Evolutionary conservation across 2,888 invertebrate genomes (phyloP).

Genomic region (Chymomyza fuscimana): DNA sequence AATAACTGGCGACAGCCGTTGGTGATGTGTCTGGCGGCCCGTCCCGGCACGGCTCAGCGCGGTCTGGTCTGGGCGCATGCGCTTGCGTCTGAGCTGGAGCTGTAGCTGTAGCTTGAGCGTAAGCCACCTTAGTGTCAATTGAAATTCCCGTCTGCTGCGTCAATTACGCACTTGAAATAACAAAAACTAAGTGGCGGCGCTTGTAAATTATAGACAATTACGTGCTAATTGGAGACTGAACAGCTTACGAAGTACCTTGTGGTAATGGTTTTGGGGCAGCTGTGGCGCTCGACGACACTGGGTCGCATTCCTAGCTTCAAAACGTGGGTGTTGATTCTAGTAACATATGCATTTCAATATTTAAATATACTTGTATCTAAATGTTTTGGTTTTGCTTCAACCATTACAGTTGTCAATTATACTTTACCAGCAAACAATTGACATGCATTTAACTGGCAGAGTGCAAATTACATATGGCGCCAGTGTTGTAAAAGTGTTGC

Average conservation of each 20-base stretch:
- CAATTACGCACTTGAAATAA: slow-evolving; percentile 48
- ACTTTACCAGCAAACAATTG: slow-evolving; percentile 8
- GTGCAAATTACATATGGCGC: slow-evolving; percentile 16
- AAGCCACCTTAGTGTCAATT: slow-evolving; percentile 51
- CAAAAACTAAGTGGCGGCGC: slow-evolving; percentile 19
- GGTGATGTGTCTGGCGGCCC: not conserved
- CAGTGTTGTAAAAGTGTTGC: slow-evolving; percentile 9
- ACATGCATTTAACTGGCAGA: slow-evolving; percentile 12
- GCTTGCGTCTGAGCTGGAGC: slow-evolving; percentile 1
- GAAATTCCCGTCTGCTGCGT: slow-evolving; percentile 54
- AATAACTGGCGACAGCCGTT: slow-evolving; percentile 2
- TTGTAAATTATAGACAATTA: slow-evolving; percentile 59
- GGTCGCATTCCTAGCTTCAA: not conserved
- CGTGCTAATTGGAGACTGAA: slow-evolving; percentile 57
- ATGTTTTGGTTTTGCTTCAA: not conserved
- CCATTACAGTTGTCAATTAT: slow-evolving; percentile 20
- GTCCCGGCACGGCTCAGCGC: not conserved
- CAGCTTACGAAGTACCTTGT: slow-evolving; percentile 8
- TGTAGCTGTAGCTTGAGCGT: no score
- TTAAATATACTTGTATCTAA: no score
- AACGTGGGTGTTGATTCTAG: not conserved
- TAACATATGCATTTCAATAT: not conserved
- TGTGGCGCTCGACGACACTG: not conserved
- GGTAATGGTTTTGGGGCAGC: slow-evolving; percentile 3
- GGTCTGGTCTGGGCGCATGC: slow-evolving; percentile 14